phyloP scores from a whole-genome alignment of 2,797 vertebrate species.

The Nyctalus aviator region DNA sequence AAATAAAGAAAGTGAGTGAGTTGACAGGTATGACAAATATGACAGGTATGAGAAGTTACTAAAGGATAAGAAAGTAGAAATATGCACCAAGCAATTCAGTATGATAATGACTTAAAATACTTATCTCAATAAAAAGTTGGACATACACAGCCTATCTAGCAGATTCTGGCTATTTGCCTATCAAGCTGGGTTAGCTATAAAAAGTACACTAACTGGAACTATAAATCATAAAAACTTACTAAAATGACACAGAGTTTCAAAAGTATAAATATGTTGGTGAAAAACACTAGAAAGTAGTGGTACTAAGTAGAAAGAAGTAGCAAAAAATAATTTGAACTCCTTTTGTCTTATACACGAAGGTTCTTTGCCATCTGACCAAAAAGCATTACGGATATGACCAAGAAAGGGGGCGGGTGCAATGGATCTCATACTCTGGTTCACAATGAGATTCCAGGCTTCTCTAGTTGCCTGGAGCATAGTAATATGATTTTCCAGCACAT shows the following conservation, averaged over 20 bases:
- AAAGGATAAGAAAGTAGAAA: neutral
- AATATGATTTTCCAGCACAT: slow-evolving; percentile 86
- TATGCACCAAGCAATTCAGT: neutral
- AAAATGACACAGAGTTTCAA: slow-evolving; percentile 7
- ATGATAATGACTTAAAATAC: neutral
- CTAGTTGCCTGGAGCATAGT: slow-evolving; percentile 84
- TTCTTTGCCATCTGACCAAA: slow-evolving; percentile 71
- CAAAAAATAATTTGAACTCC: slow-evolving; percentile 51
- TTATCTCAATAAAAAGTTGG: slow-evolving; percentile 15
- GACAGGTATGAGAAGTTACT: neutral
- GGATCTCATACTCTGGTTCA: slow-evolving; percentile 63
- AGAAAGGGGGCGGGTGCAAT: neutral
- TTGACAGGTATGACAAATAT: neutral
- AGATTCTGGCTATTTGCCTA: neutral
- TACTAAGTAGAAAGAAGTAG: slow-evolving; percentile 5
- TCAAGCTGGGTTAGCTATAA: slow-evolving; percentile 9
- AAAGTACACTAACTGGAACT: neutral
- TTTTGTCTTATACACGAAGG: slow-evolving; percentile 44
- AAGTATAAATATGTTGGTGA: neutral
- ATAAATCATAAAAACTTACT: slow-evolving; percentile 51
- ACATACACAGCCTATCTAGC: neutral
- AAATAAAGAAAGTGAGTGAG: neutral
- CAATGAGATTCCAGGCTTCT: slow-evolving; percentile 79
- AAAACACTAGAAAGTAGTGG: slow-evolving; percentile 10
- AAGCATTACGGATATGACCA: slow-evolving; percentile 70